Percentiles rank a stretch among this genome's conserved stretches.
phyloP scores from a whole-genome alignment of 1,140 invertebrate genomes.

The Drosophila nigromelanica region DNA sequence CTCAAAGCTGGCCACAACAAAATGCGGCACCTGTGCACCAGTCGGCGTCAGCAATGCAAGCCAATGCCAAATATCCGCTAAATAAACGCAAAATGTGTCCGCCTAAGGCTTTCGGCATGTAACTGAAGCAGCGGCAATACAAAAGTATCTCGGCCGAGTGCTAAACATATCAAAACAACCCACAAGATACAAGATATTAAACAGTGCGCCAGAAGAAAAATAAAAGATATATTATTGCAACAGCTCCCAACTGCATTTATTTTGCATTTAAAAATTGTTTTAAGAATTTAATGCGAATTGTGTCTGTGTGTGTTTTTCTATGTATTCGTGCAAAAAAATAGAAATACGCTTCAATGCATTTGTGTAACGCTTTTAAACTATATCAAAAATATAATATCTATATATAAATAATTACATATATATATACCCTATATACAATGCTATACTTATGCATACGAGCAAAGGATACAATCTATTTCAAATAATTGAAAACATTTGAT shows the following conservation, averaged over 20 bases:
- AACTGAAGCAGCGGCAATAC: conserved; percentile 21
- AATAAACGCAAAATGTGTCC: conserved; percentile 31
- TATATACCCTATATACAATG: conserved; percentile 21
- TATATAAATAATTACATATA: conserved; percentile 17
- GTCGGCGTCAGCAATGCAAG: conserved; percentile 46
- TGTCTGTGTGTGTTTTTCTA: not conserved
- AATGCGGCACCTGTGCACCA: conserved; percentile 64
- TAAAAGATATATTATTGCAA: conserved; percentile 29
- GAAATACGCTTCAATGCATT: conserved; percentile 6
- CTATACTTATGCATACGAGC: not conserved
- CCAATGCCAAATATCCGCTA: conserved; percentile 41
- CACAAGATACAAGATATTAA: conserved; percentile 39
- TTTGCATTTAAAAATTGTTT: conserved; percentile 39
- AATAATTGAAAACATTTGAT: conserved; percentile 22
- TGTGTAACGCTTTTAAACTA: conserved; percentile 32
- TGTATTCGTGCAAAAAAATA: conserved; percentile 1
- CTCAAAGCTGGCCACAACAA: conserved; percentile 34
- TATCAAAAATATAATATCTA: conserved; percentile 8
- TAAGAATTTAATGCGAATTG: conserved; percentile 1
- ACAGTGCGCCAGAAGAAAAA: conserved; percentile 40
- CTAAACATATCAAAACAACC: conserved; percentile 64
- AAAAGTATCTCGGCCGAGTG: conserved; percentile 46
- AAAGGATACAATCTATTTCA: conserved; percentile 35
- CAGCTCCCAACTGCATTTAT: conserved; percentile 37
- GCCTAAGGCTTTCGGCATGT: conserved; percentile 31